Percentiles rank a stretch among this genome's conserved stretches.
Conservation (phyloP, 37 sponge, comb jelly and placozoan species). For the Amphimedon queenslandica region DNA sequence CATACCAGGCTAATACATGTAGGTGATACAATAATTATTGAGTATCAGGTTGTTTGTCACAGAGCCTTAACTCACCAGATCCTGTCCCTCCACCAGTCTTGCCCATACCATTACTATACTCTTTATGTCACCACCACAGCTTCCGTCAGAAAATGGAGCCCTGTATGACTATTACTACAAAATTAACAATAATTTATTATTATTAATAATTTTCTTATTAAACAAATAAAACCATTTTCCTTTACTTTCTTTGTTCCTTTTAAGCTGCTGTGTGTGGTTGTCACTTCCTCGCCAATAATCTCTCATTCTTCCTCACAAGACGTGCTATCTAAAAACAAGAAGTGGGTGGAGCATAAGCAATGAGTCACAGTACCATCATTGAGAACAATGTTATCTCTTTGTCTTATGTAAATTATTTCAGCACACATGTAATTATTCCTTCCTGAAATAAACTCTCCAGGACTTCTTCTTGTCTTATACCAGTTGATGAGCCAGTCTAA, state of each 20-base stretch:
- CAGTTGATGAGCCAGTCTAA: conserved; percentile 44
- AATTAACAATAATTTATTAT: too few relatives aligned
- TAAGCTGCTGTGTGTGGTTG: background rate
- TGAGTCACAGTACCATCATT: conserved; percentile 65
- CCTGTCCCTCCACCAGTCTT: conserved; percentile 24
- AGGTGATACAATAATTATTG: conserved; percentile 32
- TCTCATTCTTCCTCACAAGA: conserved; percentile 85
- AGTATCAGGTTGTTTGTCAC: conserved; percentile 38
- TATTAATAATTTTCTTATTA: too few relatives aligned
- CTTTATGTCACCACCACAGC: conserved; percentile 48
- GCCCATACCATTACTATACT: conserved; percentile 42
- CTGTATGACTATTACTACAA: too few relatives aligned
- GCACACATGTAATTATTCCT: conserved; percentile 71
- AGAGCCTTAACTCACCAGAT: conserved; percentile 22
- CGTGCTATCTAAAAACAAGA: conserved; percentile 62
- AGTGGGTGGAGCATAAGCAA: background rate
- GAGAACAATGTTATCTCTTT: conserved; percentile 67
- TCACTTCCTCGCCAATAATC: conserved; percentile 84
- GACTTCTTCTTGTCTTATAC: conserved; percentile 32
- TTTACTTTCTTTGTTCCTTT: background rate
- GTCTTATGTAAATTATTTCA: conserved; percentile 63
- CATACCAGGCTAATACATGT: conserved; percentile 13
- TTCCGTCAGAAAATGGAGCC: background rate
- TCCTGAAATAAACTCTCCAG: conserved; percentile 56
- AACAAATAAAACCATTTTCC: too few relatives aligned